phyloP scores from a whole-genome alignment of 2,888 invertebrate genomes.

The Acronicta aceris region DNA sequence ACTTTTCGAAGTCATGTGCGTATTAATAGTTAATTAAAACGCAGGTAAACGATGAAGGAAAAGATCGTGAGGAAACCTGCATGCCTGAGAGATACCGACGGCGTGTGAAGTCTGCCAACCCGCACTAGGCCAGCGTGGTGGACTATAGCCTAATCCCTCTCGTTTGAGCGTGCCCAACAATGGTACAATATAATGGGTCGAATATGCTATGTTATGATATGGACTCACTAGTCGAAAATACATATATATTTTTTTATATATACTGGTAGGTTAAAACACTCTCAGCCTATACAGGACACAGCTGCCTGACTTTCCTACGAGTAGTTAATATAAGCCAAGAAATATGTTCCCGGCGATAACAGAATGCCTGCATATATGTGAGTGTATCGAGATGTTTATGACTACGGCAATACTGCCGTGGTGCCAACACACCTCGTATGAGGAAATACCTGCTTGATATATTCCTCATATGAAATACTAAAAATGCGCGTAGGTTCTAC shows the following conservation, averaged over 20 bases:
- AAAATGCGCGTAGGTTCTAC: background rate
- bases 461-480: slow-evolving; percentile 19
- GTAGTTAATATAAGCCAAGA: slow-evolving; percentile 25
- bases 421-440: slow-evolving; percentile 33
- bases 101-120: too few relatives aligned
- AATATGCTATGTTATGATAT: too few relatives aligned
- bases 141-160: too few relatives aligned
- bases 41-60: too few relatives aligned
- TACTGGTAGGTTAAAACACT: background rate
- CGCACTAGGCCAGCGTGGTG: too few relatives aligned
- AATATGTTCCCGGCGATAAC: slow-evolving; percentile 41
- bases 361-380: slow-evolving; percentile 31
- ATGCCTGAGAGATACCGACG: too few relatives aligned
- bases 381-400: slow-evolving; percentile 36
- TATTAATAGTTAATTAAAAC: too few relatives aligned
- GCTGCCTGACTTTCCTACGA: slow-evolving; percentile 23
- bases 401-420: slow-evolving; percentile 28
- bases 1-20: too few relatives aligned
- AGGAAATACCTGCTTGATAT: slow-evolving; percentile 35
- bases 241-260: background rate
- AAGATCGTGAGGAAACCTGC: too few relatives aligned
- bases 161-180: too few relatives aligned
- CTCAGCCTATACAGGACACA: slow-evolving; percentile 6
- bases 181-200: too few relatives aligned
- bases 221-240: too few relatives aligned